A percentile compares a stretch with the other conserved stretches of the same genome.
Evolutionary conservation across 64 coral and sea anemone species (phyloP).

Genomic region (Dendrophyllia cribrosa): DNA sequence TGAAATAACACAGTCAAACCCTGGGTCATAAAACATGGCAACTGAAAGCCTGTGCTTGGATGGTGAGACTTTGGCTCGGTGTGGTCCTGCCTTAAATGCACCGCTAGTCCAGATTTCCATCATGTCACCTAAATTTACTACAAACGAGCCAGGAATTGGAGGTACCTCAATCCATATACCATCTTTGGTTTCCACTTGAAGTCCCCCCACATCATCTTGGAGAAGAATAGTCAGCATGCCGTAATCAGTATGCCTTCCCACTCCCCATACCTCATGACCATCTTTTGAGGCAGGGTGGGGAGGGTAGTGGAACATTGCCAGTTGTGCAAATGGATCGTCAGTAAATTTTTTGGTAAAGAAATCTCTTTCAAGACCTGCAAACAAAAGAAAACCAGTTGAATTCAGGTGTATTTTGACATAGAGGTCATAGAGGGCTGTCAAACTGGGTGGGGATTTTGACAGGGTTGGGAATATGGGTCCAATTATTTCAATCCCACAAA

Average conservation of each 20-base stretch:
- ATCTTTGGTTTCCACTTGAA: constrained; percentile 54
- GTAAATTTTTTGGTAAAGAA: constrained; percentile 69
- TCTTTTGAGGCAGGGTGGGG: constrained; percentile 16
- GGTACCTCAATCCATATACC: constrained; percentile 61
- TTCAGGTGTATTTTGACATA: no score
- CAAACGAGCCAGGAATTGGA: constrained; percentile 65
- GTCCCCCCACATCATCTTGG: constrained; percentile 77
- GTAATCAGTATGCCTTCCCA: constrained; percentile 77
- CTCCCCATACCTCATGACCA: constrained; percentile 44
- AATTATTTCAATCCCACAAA: no score
- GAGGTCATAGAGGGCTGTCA: no score
- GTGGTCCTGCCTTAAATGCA: constrained; percentile 59
- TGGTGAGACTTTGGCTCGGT: constrained; percentile 67
- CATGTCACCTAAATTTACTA: constrained; percentile 84
- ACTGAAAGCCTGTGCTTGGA: constrained; percentile 57
- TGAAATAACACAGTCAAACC: constrained; percentile 55
- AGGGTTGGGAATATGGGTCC: no score
- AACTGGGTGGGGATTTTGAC: no score
- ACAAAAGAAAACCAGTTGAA: neutral
- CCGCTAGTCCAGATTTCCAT: constrained; percentile 85
- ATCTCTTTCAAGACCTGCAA: constrained; percentile 44
- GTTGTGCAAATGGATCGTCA: constrained; percentile 44
- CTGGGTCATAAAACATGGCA: constrained; percentile 78
- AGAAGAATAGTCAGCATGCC: constrained; percentile 58
- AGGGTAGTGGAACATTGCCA: constrained; percentile 78